A percentile compares a stretch with the other conserved stretches of the same genome.
Conservation (phyloP, 2,797 vertebrate genomes). For the Tragelaphus eurycerus region DNA sequence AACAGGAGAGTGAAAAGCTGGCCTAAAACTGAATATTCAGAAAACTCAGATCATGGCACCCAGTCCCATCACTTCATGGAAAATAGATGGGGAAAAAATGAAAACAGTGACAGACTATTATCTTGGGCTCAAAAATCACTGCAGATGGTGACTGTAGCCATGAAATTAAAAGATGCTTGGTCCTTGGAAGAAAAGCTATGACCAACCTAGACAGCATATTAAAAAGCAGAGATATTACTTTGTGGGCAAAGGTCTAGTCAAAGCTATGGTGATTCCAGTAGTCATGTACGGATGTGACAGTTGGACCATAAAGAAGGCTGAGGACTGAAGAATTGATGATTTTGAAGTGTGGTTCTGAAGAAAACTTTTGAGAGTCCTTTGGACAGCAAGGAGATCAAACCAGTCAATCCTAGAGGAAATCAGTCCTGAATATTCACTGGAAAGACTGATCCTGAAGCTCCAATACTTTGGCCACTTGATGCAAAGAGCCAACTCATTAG, state of each 20-base stretch:
- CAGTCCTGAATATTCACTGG: neutral
- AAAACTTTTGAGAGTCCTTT: neutral
- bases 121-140: neutral
- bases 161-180: neutral
- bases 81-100: neutral
- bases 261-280: neutral
- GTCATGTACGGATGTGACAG: neutral
- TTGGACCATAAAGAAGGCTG: neutral
- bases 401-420: neutral
- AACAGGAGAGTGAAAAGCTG: neutral
- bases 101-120: neutral
- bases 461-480: neutral
- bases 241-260: neutral
- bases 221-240: neutral
- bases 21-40: neutral
- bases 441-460: neutral
- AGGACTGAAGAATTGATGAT: neutral
- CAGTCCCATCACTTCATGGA: neutral
- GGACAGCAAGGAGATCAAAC: neutral
- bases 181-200: neutral
- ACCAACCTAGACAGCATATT: neutral
- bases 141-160: neutral
- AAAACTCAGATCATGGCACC: neutral
- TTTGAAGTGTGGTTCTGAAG: neutral
- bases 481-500: neutral